These are phyloP conservation scores for Himalopsyche japonica DNA, from an alignment of 2,888 invertebrate genomes.

Conservation along the genomic window DNA sequence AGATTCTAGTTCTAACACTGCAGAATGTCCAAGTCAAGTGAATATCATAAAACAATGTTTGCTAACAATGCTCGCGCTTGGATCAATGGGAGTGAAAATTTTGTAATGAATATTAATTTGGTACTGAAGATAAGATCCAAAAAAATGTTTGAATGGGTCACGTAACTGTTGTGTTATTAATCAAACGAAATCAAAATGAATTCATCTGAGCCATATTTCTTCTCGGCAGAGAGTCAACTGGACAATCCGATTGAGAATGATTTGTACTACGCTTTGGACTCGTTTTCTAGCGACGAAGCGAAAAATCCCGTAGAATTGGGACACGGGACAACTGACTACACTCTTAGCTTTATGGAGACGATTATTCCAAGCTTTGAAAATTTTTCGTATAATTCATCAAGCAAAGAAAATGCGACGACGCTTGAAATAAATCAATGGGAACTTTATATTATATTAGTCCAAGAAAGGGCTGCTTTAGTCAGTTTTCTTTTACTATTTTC, in stretches of 20 bases:
- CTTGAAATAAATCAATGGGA: constrained; percentile 52
- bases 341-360: constrained; percentile 24
- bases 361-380: constrained; percentile 22
- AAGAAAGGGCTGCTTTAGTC: constrained; percentile 78
- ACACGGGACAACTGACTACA: constrained; percentile 13
- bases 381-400: background rate
- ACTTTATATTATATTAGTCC: constrained; percentile 55
- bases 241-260: constrained; percentile 34
- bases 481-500: constrained; percentile 84
- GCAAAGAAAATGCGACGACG: constrained; percentile 45
- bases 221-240: constrained; percentile 31
- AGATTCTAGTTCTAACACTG: background rate
- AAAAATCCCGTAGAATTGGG: background rate
- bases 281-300: constrained; percentile 22
- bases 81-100: background rate
- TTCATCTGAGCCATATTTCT: constrained; percentile 34
- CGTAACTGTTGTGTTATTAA: constrained; percentile 5
- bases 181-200: constrained; percentile 31
- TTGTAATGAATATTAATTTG: background rate
- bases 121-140: background rate
- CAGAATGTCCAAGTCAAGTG: background rate
- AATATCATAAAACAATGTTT: background rate
- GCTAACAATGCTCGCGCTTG: background rate
- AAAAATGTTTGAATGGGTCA: constrained; percentile 13
- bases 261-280: constrained; percentile 31